Evolutionary conservation across 2,888 invertebrate species (phyloP).

Genomic region (Cheilosia scutellata): DNA sequence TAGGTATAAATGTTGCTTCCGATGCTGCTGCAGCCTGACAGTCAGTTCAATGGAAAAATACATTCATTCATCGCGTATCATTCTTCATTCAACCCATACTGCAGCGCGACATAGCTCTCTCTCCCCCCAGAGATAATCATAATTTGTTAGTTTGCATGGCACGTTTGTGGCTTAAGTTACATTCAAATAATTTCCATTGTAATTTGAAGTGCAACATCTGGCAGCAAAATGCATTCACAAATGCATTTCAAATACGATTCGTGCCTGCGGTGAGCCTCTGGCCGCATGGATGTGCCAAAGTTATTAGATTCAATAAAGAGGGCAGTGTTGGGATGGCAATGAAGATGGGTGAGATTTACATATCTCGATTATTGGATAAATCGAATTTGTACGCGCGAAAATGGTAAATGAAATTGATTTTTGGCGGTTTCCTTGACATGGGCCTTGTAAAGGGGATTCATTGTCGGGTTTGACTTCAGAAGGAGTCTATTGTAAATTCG

Average conservation of each 20-base stretch:
- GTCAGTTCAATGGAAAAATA: conserved; percentile 27
- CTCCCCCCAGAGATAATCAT: conserved; percentile 49
- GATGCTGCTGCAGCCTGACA: neutral
- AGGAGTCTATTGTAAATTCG: too few relatives aligned
- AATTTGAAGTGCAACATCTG: conserved; percentile 74
- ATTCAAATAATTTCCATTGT: conserved; percentile 72
- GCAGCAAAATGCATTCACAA: conserved; percentile 61
- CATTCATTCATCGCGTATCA: conserved; percentile 55
- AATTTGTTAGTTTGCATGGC: conserved; percentile 75
- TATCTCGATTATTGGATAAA: conserved; percentile 2
- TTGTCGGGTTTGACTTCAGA: too few relatives aligned
- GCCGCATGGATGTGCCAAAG: conserved; percentile 42
- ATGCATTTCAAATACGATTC: conserved; percentile 55
- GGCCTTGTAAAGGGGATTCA: too few relatives aligned
- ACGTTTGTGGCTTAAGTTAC: conserved; percentile 74
- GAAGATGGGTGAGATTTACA: conserved; percentile 49
- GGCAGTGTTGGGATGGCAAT: conserved; percentile 1
- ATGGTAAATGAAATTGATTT: too few relatives aligned
- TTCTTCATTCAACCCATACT: conserved; percentile 14
- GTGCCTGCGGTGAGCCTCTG: conserved; percentile 24
- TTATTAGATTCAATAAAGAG: conserved; percentile 65
- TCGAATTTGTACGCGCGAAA: neutral
- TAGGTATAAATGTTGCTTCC: conserved; percentile 9
- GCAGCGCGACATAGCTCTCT: neutral
- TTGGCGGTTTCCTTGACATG: too few relatives aligned